Base-by-base conservation (phyloP, 1,140 invertebrate genomes). In the Parasteatoda tepidariorum region DNA sequence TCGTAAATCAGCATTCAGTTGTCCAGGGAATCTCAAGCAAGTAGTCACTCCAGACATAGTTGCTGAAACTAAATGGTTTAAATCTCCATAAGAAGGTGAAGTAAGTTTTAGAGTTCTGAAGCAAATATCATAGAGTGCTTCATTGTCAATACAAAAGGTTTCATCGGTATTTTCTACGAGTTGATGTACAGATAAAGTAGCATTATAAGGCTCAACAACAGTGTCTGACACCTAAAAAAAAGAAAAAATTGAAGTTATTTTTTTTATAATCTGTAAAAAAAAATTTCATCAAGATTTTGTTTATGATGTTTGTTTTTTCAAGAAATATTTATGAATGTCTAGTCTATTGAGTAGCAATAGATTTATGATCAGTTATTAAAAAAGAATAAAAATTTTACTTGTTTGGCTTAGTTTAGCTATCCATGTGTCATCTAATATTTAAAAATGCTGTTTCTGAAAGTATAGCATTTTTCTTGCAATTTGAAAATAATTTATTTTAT, bases 41-140 rank as follows among this genome's bases (percentile, higher is more conserved):
- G 93, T 93, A 0, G 94, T 95, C 0, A 95, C 93, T 24, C 94
- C 94, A 2, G 94, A 95, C 91, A 92, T 92, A n/a, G 91, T 92
- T 54, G 87, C 89, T 85, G 87, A 91, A n/a, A 91, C 91, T 0
- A 92, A 87, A 88, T 92, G 92, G 87, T 92, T 92, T 33, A 92
- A 86, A 85, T 92, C 92, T 67, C 91, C 91, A 85, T 92, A 92
- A 48, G 91, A 90, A 22, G 91, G 91, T 18, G 89, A 91, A 24
- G 92, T 95, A 1, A 97, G 90, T 89, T 96, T 97, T 78, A 97
- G 89, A 30, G 95, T 97, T 66, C 95, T 92, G 92, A 96, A 97
- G 90, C 96, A 97, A 87, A 97, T 97, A 89, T 97, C 95, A 87
- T 97, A 97, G 13, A 97, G 91, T 79, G 96, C 96, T 90, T 97